Evolutionary conservation across 2,888 invertebrate genomes (phyloP), one percentile per base, ranked within the genome.

Genomic region (Hirtodrosophila histrioides): DNA sequence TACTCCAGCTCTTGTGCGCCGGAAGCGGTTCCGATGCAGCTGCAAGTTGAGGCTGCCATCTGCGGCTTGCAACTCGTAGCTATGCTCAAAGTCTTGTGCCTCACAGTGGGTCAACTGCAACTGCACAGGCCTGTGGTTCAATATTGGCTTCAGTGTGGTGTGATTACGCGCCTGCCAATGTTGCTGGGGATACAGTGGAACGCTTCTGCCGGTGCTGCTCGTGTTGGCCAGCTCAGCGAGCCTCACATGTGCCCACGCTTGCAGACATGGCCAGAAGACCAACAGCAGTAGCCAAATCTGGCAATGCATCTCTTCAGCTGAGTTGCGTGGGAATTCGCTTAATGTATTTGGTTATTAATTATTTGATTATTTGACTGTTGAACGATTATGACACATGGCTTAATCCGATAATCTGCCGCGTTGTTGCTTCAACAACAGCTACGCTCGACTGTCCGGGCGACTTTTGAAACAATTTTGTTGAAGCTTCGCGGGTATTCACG

Each of bases 1-100:
- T 41, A 92, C 91, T 0, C 93, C 93, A 37, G 93, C 91, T 46
- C 60, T 61, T 4, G 88, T 84, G 43, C 62, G 49, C 6, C 58
- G 49, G 56, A 89, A 86, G 0, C 48, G 64, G 36, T 85, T 84
- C 9, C 3, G 0, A 9, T 87, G 75, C 0, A 6, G 5, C 23
- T 48, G 23, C 17, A 29, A 3, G 0, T 4, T 24, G 1, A 27
- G 4, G 9, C 44, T 24, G 37, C 54, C 40, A 5, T 55, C 27
- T 3, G 4, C 50, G 2, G 40, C 9, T 3, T n/a, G 9, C 3
- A 43, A 11, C 8, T 43, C 37, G n/a, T 79, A 82, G 9, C 31
- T 27, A 3, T 88, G 80, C 3, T 53, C 10, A 7, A 86, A 69
- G n/a, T 73, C 35, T 24, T 67, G 31, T 3, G 69, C 55, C 27